Conservation (phyloP, 2,888 invertebrate species). For the Ormyrus nitidulus region DNA sequence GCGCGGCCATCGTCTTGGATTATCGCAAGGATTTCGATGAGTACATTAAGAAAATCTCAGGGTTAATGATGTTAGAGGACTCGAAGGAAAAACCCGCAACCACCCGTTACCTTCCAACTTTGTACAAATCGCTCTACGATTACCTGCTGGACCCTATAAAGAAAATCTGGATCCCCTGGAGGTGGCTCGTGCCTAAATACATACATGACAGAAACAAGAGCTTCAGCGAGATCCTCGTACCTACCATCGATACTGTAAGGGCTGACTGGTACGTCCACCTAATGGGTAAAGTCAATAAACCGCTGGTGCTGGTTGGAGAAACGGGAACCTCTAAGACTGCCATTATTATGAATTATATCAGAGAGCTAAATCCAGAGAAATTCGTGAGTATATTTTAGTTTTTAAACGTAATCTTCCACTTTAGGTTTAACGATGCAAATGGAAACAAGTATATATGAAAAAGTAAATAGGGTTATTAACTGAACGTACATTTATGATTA, state of each 20-base stretch:
- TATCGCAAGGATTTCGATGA: conserved; percentile 86
- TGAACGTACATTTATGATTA: no score
- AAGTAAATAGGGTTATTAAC: no score
- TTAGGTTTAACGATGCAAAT: no score
- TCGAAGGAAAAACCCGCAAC: conserved; percentile 80
- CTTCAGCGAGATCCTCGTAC: conserved; percentile 91
- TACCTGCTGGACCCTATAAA: conserved; percentile 85
- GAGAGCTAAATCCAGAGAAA: conserved; percentile 81
- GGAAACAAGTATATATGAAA: no score
- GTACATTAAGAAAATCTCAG: conserved; percentile 85
- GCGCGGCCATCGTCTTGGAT: conserved; percentile 85
- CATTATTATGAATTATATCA: conserved; percentile 88
- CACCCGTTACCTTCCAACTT: conserved; percentile 84
- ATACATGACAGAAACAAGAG: conserved; percentile 82
- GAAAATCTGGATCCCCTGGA: conserved; percentile 90
- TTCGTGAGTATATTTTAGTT: conserved; percentile 78
- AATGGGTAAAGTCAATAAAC: conserved; percentile 86
- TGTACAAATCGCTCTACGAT: conserved; percentile 86
- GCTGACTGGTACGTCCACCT: conserved; percentile 86
- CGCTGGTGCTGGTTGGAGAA: conserved; percentile 91
- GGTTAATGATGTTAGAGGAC: conserved; percentile 84
- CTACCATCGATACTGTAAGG: conserved; percentile 91
- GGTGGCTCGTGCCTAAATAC: conserved; percentile 86
- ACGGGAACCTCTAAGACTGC: conserved; percentile 96
- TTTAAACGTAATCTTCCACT: no score